A percentile compares a stretch with the other conserved stretches of the same genome.
phyloP scores from a whole-genome alignment of 2,888 invertebrate species.

The Troides helena region DNA sequence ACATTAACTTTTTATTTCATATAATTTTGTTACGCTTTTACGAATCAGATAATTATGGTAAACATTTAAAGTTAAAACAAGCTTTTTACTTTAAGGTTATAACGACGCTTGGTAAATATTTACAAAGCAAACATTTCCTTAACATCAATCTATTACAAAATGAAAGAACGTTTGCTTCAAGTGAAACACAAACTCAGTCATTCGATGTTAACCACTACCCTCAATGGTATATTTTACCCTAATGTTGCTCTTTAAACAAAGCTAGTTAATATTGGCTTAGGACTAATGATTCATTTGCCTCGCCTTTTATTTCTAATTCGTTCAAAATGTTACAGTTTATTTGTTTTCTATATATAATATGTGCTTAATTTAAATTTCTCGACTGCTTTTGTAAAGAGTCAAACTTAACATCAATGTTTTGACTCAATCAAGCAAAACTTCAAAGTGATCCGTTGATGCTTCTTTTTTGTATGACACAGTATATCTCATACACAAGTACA shows the following conservation, averaged over 20 bases:
- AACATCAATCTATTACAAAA: conserved; percentile 72
- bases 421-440: not conserved
- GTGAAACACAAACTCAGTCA: conserved; percentile 43
- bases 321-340: conserved; percentile 15
- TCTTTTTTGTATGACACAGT: too few relatives aligned
- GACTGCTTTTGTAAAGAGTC: not conserved
- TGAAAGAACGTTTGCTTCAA: conserved; percentile 67
- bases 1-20: not conserved
- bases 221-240: conserved; percentile 48
- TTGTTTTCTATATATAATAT: conserved; percentile 2
- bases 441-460: not conserved
- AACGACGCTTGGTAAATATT: conserved; percentile 11
- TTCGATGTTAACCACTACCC: conserved; percentile 34
- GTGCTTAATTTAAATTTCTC: not conserved
- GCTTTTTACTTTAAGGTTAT: not conserved
- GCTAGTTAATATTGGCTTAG: conserved; percentile 69
- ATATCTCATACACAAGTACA: too few relatives aligned
- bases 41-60: not conserved
- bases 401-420: not conserved
- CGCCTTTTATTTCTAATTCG: conserved; percentile 48
- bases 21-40: not conserved
- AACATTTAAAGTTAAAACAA: not conserved
- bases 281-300: conserved; percentile 69
- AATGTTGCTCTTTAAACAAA: conserved; percentile 45
- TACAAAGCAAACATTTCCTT: conserved; percentile 14